Conservation (phyloP, 2,797 vertebrate genomes). For the Glyptemys insculpta region DNA sequence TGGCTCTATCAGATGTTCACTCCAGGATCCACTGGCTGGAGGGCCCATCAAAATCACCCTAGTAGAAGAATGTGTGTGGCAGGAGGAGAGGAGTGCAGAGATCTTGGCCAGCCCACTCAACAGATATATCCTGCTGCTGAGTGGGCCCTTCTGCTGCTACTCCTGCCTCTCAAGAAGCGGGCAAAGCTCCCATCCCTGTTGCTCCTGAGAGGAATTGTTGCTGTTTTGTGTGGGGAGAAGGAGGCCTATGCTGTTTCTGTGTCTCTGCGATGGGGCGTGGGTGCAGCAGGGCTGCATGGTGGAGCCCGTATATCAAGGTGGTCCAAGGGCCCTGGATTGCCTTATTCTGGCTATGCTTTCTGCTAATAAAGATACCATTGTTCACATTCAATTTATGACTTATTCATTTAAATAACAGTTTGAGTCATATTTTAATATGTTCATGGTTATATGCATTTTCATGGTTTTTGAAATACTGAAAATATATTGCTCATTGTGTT, state of each 20-base stretch:
- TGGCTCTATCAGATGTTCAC: neutral
- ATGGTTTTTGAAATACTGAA: constrained; percentile 42
- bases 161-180: too few relatives aligned
- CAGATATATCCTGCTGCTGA: too few relatives aligned
- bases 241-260: too few relatives aligned
- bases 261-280: too few relatives aligned
- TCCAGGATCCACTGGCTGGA: too few relatives aligned
- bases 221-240: too few relatives aligned
- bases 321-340: neutral
- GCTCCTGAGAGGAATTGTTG: too few relatives aligned
- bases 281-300: too few relatives aligned
- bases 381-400: too few relatives aligned
- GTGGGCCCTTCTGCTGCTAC: too few relatives aligned
- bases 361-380: neutral
- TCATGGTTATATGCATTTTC: constrained; percentile 43
- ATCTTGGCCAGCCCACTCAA: neutral
- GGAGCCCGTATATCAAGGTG: too few relatives aligned
- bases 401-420: neutral
- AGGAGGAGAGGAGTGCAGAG: neutral
- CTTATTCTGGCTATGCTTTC: neutral
- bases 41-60: neutral
- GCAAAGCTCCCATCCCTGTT: too few relatives aligned
- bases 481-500: constrained; percentile 43
- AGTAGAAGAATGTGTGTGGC: neutral
- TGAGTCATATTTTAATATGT: neutral